Base-by-base conservation (phyloP, 2,888 invertebrate genomes). In the Ellobium chinense region DNA sequence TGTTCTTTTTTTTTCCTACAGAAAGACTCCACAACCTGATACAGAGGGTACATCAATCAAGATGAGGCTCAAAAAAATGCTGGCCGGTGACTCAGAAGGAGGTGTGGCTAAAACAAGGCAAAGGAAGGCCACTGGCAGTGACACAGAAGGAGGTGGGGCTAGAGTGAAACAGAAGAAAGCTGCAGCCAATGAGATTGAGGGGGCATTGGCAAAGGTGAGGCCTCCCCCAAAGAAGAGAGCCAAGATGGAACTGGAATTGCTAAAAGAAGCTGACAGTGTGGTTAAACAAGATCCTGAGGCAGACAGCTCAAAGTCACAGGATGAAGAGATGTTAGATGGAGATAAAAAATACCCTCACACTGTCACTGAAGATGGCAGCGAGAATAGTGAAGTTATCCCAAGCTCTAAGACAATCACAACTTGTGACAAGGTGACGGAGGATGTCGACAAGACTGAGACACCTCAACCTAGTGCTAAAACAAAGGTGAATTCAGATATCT, bases 221-320 rank as follows among this genome's bases (percentile, higher is more conserved):
- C 89, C 88, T 18, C 89, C 89, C 4, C 90, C 90, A n/a, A 90
- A 90, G 83, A 90, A 90, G 80, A 80, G 90, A 63, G 88, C 89
- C 29, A 89, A 88, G 84, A 85, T 85, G 85, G 90, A 89, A 81
- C 86, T 88, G 31, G 83, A 87, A 24, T 84, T 86, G 69, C 83
- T 87, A 84, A 85, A 83, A 21, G 74, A 66, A 14, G 75, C 54
- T 60, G 69, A 62, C 34, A 24, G 29, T 39, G 69, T 62, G 60
- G 69, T 31, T 14, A n/a, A 69, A 21, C 46, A 34, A 66, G 56
- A 34, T 24, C 14, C 0, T 31, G 56, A 14, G 2, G 29, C 58
- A 21, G n/a, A 24, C 37, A 27, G 18, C n/a, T 27, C 54, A 24
- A 75, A 46, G 18, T 29, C 65, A 5, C 29, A 70, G 58, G 69